Evolutionary conservation across 2,888 invertebrate genomes (phyloP), one percentile per base, ranked within the genome.

Genomic region (Hoplodrina ambigua): DNA sequence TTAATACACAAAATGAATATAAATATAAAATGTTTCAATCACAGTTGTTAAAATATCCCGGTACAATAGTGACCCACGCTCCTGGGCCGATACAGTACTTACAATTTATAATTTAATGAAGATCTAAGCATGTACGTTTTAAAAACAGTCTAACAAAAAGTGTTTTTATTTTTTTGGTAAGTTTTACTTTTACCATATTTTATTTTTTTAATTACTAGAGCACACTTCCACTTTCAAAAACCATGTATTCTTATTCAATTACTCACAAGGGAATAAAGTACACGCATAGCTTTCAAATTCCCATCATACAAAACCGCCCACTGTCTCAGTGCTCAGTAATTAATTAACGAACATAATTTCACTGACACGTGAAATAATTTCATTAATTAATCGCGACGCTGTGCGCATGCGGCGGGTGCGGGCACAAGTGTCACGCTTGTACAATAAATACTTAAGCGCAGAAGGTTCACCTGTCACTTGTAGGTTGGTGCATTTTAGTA

Each of bases 311-410:
- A 56, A 54, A 19, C 56, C 54, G 66, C 25, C 61, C 49, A 70
- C 50, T 63, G 11, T 44, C 49, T 62, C 37, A 64, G 37, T 56
- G 56, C 60, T 64, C 13, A 63, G 41, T 79, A 66, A 79, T 75
- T 79, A 75, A 79, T 71, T 79, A 71, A 53, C 41, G 68, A 30
- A 71, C 61, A 67, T 63, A 62, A 75, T 71, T 71, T 75, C 56
- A 73, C 71, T 73, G 79, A 76, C 83, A 79, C 75, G 75, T 79
- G 67, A 79, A 81, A 76, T 78, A 76, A 79, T 76, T 73, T 74
- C 56, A 78, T 83, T 78, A 81, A 81, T 83, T 79, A 80, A 78
- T 81, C 71, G 71, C 49, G 52, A 63, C 69, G 63, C 59, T 59
- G 58, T 69, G 79, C 25, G 57, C 54, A 55, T 46, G 59, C 73